Evolutionary conservation across 2,113 vertebrate species (phyloP).

Genomic region (Aptenodytes patagonicus): DNA sequence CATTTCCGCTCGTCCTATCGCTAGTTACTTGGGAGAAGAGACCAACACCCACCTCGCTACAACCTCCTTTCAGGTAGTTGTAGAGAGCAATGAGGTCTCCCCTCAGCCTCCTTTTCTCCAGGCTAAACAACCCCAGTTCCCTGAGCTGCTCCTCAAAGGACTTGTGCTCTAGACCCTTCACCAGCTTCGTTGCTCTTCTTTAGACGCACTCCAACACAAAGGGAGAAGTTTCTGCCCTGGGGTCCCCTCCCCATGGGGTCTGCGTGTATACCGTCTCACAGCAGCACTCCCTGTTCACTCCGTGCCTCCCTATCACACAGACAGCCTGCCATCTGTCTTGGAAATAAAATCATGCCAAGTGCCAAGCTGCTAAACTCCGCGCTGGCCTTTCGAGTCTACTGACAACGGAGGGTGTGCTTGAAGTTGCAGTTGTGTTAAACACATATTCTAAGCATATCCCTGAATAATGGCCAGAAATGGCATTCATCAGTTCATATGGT

Average conservation of each 20-base stretch:
- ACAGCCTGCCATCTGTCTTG: not conserved
- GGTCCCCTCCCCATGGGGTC: accelerated
- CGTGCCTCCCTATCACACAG: not conserved
- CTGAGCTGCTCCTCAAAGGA: not conserved
- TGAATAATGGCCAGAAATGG: not conserved
- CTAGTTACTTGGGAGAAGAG: not conserved
- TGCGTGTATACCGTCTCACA: not conserved
- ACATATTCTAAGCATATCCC: not conserved
- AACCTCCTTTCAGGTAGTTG: not conserved
- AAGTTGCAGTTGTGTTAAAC: not conserved
- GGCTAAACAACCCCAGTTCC: not conserved
- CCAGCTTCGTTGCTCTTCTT: not conserved
- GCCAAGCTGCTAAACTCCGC: not conserved
- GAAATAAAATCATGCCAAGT: not conserved
- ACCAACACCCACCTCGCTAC: accelerated
- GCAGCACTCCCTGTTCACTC: accelerated
- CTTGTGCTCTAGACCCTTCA: not conserved
- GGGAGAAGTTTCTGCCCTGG: not conserved
- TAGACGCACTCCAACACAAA: accelerated
- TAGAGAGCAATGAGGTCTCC: accelerated
- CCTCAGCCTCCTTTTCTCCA: not conserved
- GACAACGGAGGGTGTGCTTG: not conserved
- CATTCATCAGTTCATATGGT: not conserved
- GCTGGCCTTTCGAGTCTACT: not conserved
- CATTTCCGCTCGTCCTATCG: too few species aligned